A percentile compares a stretch with the other conserved stretches of the same genome.
Conservation (phyloP, 2,113 vertebrate species). For the Hystrix brachyura region DNA sequence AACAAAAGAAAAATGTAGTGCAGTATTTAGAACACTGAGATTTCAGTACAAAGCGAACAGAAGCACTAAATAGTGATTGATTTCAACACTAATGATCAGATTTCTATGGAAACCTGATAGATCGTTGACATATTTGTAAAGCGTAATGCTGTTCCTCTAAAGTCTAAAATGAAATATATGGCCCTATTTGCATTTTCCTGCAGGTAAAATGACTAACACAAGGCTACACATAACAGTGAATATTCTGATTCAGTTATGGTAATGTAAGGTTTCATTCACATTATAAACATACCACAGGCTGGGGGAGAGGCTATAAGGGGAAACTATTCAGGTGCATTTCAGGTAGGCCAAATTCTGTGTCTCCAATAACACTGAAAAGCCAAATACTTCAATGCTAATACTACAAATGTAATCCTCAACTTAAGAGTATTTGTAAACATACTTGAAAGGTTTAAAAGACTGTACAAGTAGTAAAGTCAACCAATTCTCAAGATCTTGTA, state of each 20-base stretch:
- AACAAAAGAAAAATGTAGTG: slow-evolving; percentile 15
- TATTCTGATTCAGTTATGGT: neutral
- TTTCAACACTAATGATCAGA: slow-evolving; percentile 59
- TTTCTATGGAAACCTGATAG: slow-evolving; percentile 35
- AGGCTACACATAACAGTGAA: neutral
- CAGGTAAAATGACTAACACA: slow-evolving; percentile 3
- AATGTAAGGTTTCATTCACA: slow-evolving; percentile 32
- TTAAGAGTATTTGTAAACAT: slow-evolving; percentile 43
- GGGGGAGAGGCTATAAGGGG: neutral
- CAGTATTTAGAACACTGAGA: slow-evolving; percentile 44
- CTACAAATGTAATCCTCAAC: slow-evolving; percentile 50
- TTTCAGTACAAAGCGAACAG: slow-evolving; percentile 58
- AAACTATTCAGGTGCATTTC: slow-evolving; percentile 43
- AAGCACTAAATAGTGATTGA: neutral
- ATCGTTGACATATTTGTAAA: slow-evolving; percentile 21
- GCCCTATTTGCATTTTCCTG: neutral
- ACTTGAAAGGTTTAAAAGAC: neutral
- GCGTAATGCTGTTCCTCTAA: neutral
- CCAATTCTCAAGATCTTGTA: slow-evolving; percentile 16
- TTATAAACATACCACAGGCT: neutral
- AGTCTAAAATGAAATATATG: slow-evolving; percentile 25
- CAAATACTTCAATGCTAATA: slow-evolving; percentile 22
- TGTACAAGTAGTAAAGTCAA: slow-evolving; percentile 11
- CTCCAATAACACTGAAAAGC: slow-evolving; percentile 24
- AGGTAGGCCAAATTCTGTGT: slow-evolving; percentile 28